phyloP scores from a whole-genome alignment of 1,140 invertebrate species.

The Drosophila cardini region DNA sequence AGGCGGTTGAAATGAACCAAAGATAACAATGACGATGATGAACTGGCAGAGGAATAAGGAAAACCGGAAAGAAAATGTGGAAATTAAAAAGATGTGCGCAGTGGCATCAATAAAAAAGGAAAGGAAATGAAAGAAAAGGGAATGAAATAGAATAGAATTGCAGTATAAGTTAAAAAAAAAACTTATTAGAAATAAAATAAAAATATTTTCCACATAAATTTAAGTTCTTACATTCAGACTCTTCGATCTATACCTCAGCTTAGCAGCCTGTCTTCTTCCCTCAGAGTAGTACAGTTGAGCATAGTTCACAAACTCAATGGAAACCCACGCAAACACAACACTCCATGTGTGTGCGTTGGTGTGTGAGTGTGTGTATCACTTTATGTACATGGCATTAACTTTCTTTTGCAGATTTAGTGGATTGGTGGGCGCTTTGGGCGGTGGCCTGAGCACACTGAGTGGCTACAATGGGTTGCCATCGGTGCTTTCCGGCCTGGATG shows the following conservation, averaged over 20 bases:
- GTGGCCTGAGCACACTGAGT: conserved; percentile 85
- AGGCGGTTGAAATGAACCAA: background rate
- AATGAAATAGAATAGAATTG: too few species aligned
- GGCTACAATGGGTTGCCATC: conserved; percentile 92
- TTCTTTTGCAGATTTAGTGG: conserved; percentile 88
- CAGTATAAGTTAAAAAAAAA: too few species aligned
- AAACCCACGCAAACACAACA: background rate
- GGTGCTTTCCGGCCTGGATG: conserved; percentile 92
- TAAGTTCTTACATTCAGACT: too few species aligned
- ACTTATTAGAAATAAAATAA: too few species aligned
- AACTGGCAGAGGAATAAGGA: background rate
- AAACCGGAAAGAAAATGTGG: conserved; percentile 2
- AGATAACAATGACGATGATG: conserved; percentile 8
- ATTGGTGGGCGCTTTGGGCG: conserved; percentile 88
- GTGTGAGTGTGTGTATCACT: background rate
- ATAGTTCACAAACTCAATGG: background rate
- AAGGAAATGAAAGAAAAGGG: too few species aligned
- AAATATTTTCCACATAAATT: too few species aligned
- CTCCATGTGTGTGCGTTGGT: background rate
- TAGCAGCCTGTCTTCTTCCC: too few species aligned
- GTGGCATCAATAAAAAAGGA: too few species aligned
- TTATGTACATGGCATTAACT: conserved; percentile 38
- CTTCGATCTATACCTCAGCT: too few species aligned
- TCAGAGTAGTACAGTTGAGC: background rate
- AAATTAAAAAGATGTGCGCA: conserved; percentile 7